Base-by-base conservation (phyloP, 2,113 vertebrate species). In the Spilogale gracilis region DNA sequence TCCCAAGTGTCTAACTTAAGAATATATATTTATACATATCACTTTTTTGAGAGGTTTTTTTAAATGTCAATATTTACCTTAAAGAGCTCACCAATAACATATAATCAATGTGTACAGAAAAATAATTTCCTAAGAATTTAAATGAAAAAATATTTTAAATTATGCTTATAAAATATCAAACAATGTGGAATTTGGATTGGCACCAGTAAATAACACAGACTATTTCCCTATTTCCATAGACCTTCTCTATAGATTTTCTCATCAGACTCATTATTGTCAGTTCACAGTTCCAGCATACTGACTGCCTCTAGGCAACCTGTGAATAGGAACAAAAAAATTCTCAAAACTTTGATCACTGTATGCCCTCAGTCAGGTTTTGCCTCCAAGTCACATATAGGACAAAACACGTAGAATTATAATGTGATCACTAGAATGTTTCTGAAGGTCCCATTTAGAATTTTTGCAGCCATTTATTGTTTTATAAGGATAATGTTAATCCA, bases 391-490 rank as follows among this genome's bases (percentile, higher is more conserved):
- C 6, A 54, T 85, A 60, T 20, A 27, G 74, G 11, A 30, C 50
- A 97, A 83, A 16, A 78, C 17, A 50, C 16, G n/a, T 20, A 14
- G 3, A 0, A 91, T 60, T 1, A 0, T 48, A 90, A 50, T 21
- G 16, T 54, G 30, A 96, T 86, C 32, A 76, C 18, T 61, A 96
- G 16, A 52, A 63, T 73, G 23, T 67, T 98, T 82, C 78, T 73
- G 23, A 94, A 73, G 43, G 43, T 67, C 74, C 71, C 8, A 16
- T 96, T 76, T 96, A 69, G 6, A 95, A 52, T 21, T 67, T 92
- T 63, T 32, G 92, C 63, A 56, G 27, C 14, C 30, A 93, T 4
- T 96, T 97, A 56, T 56, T 94, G 48, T 86, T 97, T 60, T 91
- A 43, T 79, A 43, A 45, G 25, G 93, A 6, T 93, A 95, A 61